Conservation (phyloP, 2,113 vertebrate species). For the Urocynchramus pylzowi region DNA sequence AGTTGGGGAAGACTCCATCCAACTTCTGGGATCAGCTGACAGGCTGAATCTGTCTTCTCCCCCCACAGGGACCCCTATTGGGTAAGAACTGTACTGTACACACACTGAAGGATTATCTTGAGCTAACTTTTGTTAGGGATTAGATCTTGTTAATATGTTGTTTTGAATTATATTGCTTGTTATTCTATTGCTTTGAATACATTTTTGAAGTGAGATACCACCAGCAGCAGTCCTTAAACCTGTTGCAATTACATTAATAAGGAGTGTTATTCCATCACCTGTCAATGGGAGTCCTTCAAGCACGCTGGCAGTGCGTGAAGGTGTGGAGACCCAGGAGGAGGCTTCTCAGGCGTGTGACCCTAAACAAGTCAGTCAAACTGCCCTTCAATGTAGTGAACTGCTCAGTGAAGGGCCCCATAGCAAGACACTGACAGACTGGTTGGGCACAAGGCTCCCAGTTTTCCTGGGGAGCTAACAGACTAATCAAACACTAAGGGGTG, state of each 20-base stretch:
- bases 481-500: neutral
- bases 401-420: neutral
- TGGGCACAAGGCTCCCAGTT: neutral
- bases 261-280: neutral
- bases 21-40: neutral
- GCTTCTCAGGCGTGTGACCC: neutral
- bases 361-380: neutral
- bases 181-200: neutral
- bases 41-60: neutral
- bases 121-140: neutral
- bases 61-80: fast-evolving
- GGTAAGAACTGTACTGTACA: fast-evolving
- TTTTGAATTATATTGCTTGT: neutral
- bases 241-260: neutral
- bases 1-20: neutral
- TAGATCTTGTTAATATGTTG: neutral
- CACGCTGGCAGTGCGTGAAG: fast-evolving
- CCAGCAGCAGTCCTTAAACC: neutral
- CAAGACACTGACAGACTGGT: neutral
- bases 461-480: neutral
- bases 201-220: neutral
- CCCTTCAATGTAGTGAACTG: neutral
- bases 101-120: neutral
- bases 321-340: neutral
- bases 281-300: neutral